Evolutionary conservation across 1,140 invertebrate genomes (phyloP).

Genomic region (Neotoxoptera formosana): DNA sequence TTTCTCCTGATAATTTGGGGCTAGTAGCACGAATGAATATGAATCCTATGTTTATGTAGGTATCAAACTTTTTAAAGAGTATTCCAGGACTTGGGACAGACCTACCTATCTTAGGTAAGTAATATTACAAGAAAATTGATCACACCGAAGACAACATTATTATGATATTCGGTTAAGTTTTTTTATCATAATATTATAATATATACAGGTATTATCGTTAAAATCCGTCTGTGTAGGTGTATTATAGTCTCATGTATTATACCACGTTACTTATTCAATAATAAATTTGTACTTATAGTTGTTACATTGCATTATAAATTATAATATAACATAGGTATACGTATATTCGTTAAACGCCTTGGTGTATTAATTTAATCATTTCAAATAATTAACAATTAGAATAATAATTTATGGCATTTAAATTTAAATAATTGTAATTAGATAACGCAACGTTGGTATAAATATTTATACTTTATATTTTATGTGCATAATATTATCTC

Average conservation of each 20-base stretch:
- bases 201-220: background rate
- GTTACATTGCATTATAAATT: background rate
- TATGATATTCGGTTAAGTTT: background rate
- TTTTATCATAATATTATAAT: background rate
- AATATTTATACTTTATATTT: background rate
- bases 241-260: background rate
- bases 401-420: background rate
- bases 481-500: background rate
- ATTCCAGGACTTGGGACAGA: background rate
- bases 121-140: background rate
- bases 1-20: background rate
- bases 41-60: background rate
- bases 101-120: background rate
- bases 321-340: background rate
- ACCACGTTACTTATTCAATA: background rate
- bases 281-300: slow-evolving; percentile 2
- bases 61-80: background rate
- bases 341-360: background rate
- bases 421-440: background rate
- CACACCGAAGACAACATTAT: background rate
- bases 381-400: background rate
- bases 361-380: background rate
- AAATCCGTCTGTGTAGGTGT: background rate
- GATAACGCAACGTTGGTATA: background rate
- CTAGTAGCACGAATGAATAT: background rate